Evolutionary conservation across 30 jellyfish, hydroid and myxozoan genomes (phyloP).

Genomic region (Aurelia coerulea): DNA sequence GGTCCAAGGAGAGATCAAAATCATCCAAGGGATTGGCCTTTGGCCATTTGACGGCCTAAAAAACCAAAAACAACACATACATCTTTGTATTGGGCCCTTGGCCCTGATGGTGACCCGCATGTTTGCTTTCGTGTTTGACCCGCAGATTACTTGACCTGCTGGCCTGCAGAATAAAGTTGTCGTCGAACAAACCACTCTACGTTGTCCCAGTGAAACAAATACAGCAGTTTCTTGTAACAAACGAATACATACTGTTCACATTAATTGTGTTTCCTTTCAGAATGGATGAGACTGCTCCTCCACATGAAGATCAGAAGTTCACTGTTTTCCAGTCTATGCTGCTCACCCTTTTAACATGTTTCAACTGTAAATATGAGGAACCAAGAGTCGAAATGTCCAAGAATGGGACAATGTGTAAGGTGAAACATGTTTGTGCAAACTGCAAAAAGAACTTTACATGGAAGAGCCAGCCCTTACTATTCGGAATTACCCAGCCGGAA

Average conservation of each 20-base stretch:
- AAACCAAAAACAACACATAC: too few species aligned
- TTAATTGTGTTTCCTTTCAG: background rate
- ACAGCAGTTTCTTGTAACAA: too few species aligned
- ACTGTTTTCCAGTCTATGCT: slow-evolving; percentile 48
- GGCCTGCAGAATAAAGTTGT: too few species aligned
- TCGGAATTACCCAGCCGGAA: slow-evolving; percentile 62
- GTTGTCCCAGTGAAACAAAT: too few species aligned
- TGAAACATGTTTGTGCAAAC: slow-evolving; percentile 14
- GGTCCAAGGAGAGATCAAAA: too few species aligned
- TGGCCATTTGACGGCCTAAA: too few species aligned
- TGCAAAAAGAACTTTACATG: slow-evolving; percentile 33
- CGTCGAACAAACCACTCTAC: too few species aligned
- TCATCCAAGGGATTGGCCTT: too few species aligned
- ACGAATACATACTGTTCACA: background rate
- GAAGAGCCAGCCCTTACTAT: slow-evolving; percentile 27
- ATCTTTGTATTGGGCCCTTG: too few species aligned
- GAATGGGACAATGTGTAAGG: slow-evolving; percentile 50
- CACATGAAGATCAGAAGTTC: slow-evolving; percentile 34
- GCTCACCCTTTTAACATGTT: slow-evolving; percentile 42
- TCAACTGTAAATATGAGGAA: slow-evolving; percentile 19
- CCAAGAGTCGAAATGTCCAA: slow-evolving; percentile 1
- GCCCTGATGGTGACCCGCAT: too few species aligned
- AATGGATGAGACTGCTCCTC: slow-evolving; percentile 7
- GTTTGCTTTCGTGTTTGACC: too few species aligned
- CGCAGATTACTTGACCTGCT: too few species aligned